Evolutionary conservation across 2,113 vertebrate genomes (phyloP).

Genomic region (Lampris incognitus): DNA sequence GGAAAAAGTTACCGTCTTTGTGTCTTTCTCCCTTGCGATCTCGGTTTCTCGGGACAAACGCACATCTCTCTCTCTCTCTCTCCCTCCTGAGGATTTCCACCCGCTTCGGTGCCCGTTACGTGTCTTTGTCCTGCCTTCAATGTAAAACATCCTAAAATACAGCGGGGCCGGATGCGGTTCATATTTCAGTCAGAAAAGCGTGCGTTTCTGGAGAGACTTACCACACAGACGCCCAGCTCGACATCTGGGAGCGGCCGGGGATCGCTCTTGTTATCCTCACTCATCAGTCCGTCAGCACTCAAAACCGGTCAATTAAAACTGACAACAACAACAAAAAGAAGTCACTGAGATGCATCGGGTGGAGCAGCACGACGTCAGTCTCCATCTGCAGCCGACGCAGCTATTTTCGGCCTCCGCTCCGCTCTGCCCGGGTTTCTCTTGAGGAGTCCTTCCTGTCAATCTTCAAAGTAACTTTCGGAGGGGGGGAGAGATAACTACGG

Average conservation of each 20-base stretch:
- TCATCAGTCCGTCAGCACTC: conserved; percentile 24
- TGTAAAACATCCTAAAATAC: conserved; percentile 66
- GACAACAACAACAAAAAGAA: background rate
- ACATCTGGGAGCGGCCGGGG: conserved; percentile 70
- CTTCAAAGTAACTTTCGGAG: conserved; percentile 50
- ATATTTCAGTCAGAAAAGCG: conserved; percentile 51
- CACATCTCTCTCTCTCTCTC: too few species aligned
- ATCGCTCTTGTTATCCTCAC: conserved; percentile 35
- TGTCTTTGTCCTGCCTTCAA: conserved; percentile 61
- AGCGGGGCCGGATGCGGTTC: conserved; percentile 44
- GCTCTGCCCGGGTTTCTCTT: conserved; percentile 10
- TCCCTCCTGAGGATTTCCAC: too few species aligned
- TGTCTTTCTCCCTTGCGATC: conserved; percentile 40
- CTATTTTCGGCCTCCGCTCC: conserved; percentile 31
- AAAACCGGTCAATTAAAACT: too few species aligned
- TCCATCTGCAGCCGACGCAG: background rate
- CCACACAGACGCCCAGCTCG: conserved; percentile 65
- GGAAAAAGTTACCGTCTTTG: conserved; percentile 52
- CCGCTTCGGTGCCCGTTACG: conserved; percentile 56
- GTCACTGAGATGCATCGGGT: too few species aligned
- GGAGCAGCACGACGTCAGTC: background rate
- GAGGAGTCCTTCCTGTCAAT: conserved; percentile 20
- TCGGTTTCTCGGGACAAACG: conserved; percentile 1
- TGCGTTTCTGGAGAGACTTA: conserved; percentile 38
- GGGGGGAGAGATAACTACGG: conserved; percentile 53